Evolutionary conservation across 2,797 vertebrate species (phyloP), one percentile per base, ranked within the genome.

Genomic region (Gymnothorax javanicus): DNA sequence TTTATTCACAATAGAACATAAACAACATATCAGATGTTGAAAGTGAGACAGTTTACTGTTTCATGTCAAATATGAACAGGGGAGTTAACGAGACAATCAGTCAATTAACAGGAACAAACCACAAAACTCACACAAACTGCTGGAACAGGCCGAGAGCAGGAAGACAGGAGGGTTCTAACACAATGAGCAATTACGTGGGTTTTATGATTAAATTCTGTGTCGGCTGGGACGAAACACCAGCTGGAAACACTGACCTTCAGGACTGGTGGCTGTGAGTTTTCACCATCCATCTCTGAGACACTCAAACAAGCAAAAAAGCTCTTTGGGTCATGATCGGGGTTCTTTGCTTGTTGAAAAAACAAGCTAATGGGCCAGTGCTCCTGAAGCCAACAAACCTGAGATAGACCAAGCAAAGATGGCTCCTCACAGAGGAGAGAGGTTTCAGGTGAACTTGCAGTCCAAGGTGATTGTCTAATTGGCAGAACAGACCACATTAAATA

Each of bases 401-500:
- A 11, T 17, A 5, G 43, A 17, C 33, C 7, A 4, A 77, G 73
- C 43, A 25, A 77, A 77, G 73, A 52, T 50, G 13, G 77, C 52
- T 20, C 13, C 8, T 52, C 43, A 5, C 13, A 33, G 43, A 50
- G 33, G 33, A 17, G 17, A 3, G 5, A n/a, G 11, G 77, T 56
- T 86, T 15, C 73, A 25, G 60, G 25, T 25, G 82, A 87, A 87
- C 69, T 85, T 56, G 52, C 50, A 86, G 75, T 87, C 86, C 84
- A 15, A 11, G 27, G 4, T 85, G 58, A 56, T 75, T 88, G 86
- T 77, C 87, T 84, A 79, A 50, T 50, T 87, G 84, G 25, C 81
- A 86, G 85, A 27, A 23, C 56, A 73, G 62, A 62, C 62, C 62
- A 27, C 58, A 83, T 62, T 69, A 86, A 82, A 69, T 73, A 5